Evolutionary conservation across 2,113 vertebrate genomes (phyloP), one percentile per base, ranked within the genome.

Genomic region (Phycodurus eques): DNA sequence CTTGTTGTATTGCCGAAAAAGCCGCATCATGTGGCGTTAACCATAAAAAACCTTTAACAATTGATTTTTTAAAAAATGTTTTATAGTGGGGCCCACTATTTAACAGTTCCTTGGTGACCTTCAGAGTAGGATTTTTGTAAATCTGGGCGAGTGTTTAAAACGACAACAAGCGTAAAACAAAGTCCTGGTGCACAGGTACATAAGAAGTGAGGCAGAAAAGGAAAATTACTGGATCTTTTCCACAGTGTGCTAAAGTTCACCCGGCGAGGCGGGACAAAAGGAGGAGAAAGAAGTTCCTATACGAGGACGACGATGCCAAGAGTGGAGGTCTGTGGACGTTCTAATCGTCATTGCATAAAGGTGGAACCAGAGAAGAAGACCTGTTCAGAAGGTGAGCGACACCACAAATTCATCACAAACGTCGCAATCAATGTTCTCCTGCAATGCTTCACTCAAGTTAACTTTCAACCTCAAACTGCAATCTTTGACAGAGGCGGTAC

Each of bases 161-260:
- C 76, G 62, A 81, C 79, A 90, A 88, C 90, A 88, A 27, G 46
- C 74, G 43, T 71, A 31, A 51, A 80, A 83, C 73, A 77, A 67
- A 78, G 20, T 47, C 73, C 74, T 65, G 72, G 76, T 7, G 31
- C 49, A 66, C 72, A 73, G 80, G 76, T 78, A 22, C 31, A 51
- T 54, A 77, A 51, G 68, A 84, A 72, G 60, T 46, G 69, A 76
- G 84, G 68, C 17, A 67, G 72, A 39, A 56, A 62, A n/a, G 53
- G 67, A 57, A n/a, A 73, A 56, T 47, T 12, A 43, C 20, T 17
- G 75, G 83, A 89, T 76, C 78, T 76, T 74, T 59, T 81, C 79
- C 56, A 79, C 85, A 61, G 67, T 75, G 84, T 83, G 83, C 73
- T 73, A 83, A 87, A 91, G 89, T 89, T 87, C 85, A 88, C 43